These are phyloP conservation scores for Ennomos fuscantarius DNA, from an alignment of 2,888 invertebrate genomes.

Conservation along the genomic window DNA sequence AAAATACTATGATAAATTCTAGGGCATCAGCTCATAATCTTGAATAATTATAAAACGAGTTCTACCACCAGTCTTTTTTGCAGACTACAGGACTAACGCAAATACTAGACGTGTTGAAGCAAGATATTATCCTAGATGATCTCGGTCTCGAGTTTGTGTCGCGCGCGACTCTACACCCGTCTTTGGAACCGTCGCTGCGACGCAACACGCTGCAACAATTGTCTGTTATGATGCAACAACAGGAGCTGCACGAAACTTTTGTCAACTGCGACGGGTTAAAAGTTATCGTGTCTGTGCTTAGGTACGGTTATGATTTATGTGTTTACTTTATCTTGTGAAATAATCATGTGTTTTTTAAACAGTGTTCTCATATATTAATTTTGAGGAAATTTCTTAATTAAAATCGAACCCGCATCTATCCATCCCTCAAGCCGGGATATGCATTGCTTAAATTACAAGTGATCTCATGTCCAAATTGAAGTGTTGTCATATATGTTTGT, in stretches of 20 bases:
- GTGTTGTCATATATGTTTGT: too few species aligned
- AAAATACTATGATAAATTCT: too few species aligned
- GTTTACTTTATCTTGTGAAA: conserved; percentile 31
- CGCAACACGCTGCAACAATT: conserved; percentile 88
- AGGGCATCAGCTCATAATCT: too few species aligned
- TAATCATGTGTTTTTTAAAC: too few species aligned
- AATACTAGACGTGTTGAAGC: conserved; percentile 75
- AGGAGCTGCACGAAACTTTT: conserved; percentile 86
- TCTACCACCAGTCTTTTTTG: conserved; percentile 33
- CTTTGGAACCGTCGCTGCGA: conserved; percentile 87
- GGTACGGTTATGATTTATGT: conserved; percentile 48
- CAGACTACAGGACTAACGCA: conserved; percentile 72
- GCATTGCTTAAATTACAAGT: too few species aligned
- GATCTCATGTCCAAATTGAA: too few species aligned
- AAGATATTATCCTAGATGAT: conserved; percentile 68
- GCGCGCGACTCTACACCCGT: conserved; percentile 48
- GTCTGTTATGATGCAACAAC: conserved; percentile 87
- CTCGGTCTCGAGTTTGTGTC: conserved; percentile 54
- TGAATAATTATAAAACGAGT: too few species aligned
- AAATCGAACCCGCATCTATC: too few species aligned
- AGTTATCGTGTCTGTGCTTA: conserved; percentile 69
- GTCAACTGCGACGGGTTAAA: conserved; percentile 84
- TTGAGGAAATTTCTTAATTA: too few species aligned
- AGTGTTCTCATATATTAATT: too few species aligned
- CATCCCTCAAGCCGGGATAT: too few species aligned